These are phyloP conservation scores for Drosophila baimaii DNA, from an alignment of 1,140 invertebrate genomes.

Conservation along the genomic window DNA sequence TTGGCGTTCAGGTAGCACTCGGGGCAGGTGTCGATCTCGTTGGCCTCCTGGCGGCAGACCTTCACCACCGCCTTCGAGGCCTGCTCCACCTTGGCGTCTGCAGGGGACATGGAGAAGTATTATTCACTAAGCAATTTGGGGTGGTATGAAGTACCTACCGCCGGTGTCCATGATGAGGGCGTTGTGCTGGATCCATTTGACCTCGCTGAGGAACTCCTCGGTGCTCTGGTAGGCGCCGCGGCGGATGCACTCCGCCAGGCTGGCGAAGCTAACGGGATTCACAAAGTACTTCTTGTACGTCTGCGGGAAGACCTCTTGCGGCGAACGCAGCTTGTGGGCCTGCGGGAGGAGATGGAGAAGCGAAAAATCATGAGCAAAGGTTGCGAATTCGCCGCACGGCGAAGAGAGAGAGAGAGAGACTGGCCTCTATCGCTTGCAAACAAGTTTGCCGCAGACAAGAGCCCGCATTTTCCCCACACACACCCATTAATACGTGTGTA, in stretches of 20 bases:
- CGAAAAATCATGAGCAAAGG: conserved; percentile 5
- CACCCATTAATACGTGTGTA: neutral
- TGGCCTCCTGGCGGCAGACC: conserved; percentile 93
- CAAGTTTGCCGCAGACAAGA: conserved; percentile 57
- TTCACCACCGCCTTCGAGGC: conserved; percentile 90
- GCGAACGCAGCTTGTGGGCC: conserved; percentile 61
- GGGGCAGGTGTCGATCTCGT: conserved; percentile 96
- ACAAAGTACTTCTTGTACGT: conserved; percentile 88
- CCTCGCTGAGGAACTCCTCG: conserved; percentile 94
- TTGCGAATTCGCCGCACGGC: conserved; percentile 57
- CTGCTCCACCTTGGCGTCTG: conserved; percentile 86
- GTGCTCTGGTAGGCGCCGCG: conserved; percentile 93
- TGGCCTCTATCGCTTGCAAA: conserved; percentile 51
- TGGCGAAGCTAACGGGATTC: conserved; percentile 92
- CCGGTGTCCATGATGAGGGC: conserved; percentile 92
- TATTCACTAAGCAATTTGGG: neutral
- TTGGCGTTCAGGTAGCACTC: conserved; percentile 95
- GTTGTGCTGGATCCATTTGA: conserved; percentile 97
- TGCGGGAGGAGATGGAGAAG: conserved; percentile 21
- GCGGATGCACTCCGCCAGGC: conserved; percentile 91
- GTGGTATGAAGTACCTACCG: conserved; percentile 85
- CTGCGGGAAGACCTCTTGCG: conserved; percentile 64
- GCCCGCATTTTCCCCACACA: conserved; percentile 6
- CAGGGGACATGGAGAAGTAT: neutral
- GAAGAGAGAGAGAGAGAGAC: conserved; percentile 59